These are phyloP conservation scores for Lithophane ornitopus DNA, from an alignment of 2,888 invertebrate genomes.

Conservation along the genomic window DNA sequence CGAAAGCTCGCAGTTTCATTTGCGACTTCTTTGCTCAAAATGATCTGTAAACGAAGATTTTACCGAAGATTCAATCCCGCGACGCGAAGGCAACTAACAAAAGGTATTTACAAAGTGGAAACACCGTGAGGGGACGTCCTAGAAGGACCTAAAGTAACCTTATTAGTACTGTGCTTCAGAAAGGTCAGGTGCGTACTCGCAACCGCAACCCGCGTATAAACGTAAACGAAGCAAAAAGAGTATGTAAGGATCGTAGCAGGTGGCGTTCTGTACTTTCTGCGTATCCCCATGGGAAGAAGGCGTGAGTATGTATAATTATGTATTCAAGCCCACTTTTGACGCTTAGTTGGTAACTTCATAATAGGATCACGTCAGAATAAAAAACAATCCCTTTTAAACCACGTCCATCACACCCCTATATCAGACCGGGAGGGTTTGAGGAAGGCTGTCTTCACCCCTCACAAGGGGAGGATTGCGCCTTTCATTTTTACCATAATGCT, in stretches of 20 bases:
- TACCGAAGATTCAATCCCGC: neutral
- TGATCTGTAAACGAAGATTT: neutral
- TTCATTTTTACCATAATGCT: constrained; percentile 58
- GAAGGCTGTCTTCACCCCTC: constrained; percentile 44
- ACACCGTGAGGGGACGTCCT: neutral
- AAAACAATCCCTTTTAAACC: constrained; percentile 9
- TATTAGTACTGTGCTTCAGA: neutral
- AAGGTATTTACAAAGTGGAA: neutral
- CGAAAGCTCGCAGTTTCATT: constrained; percentile 7
- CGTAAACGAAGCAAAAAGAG: neutral
- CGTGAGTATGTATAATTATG: neutral
- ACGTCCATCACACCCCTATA: constrained; percentile 44
- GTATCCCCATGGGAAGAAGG: no score
- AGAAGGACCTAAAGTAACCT: neutral
- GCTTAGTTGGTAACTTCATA: constrained; percentile 26
- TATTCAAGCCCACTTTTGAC: neutral
- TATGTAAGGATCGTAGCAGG: neutral
- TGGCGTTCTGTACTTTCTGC: neutral
- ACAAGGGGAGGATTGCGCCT: constrained; percentile 34
- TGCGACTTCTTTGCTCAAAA: neutral
- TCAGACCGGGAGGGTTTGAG: constrained; percentile 11
- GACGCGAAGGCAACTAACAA: neutral
- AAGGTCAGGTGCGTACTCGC: neutral
- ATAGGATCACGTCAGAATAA: constrained; percentile 34
- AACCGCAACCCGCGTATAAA: neutral